Evolutionary conservation across 2,113 vertebrate species (phyloP).

Genomic region (Sprattus sprattus): DNA sequence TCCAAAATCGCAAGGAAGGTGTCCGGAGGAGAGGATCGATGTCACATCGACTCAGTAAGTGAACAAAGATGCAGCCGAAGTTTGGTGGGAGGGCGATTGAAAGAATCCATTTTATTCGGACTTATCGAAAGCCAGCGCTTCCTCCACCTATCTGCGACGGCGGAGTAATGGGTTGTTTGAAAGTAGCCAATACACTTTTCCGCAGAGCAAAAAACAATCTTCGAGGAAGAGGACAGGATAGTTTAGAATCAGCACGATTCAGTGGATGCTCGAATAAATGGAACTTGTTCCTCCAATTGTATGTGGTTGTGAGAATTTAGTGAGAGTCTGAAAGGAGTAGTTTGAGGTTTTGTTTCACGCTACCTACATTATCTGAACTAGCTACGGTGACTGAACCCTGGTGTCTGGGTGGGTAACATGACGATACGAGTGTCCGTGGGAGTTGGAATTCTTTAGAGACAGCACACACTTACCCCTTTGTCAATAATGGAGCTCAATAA

Average conservation of each 20-base stretch:
- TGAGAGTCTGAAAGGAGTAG: background rate
- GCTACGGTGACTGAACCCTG: constrained; percentile 16
- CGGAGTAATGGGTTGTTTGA: constrained; percentile 73
- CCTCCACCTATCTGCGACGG: constrained; percentile 73
- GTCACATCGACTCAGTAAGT: constrained; percentile 73
- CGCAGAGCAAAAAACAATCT: constrained; percentile 66
- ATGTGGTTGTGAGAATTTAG: background rate
- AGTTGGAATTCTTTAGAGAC: constrained; percentile 32
- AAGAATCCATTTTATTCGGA: constrained; percentile 70
- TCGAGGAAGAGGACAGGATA: constrained; percentile 45
- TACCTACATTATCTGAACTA: background rate
- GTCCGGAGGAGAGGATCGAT: constrained; percentile 52
- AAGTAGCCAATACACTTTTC: constrained; percentile 71
- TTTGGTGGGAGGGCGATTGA: constrained; percentile 64
- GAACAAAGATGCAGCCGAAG: constrained; percentile 60
- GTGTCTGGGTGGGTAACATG: constrained; percentile 32
- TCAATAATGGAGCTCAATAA: constrained; percentile 11
- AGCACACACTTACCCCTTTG: constrained; percentile 24
- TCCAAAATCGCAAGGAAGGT: constrained; percentile 61
- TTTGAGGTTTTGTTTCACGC: constrained; percentile 16
- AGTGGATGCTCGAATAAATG: constrained; percentile 34
- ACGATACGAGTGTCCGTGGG: constrained; percentile 38
- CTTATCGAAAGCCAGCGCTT: constrained; percentile 73
- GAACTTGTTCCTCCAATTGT: background rate
- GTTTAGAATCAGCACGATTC: constrained; percentile 35